Evolutionary conservation across 2,888 invertebrate genomes (phyloP).

Genomic region (Chirona hameri): DNA sequence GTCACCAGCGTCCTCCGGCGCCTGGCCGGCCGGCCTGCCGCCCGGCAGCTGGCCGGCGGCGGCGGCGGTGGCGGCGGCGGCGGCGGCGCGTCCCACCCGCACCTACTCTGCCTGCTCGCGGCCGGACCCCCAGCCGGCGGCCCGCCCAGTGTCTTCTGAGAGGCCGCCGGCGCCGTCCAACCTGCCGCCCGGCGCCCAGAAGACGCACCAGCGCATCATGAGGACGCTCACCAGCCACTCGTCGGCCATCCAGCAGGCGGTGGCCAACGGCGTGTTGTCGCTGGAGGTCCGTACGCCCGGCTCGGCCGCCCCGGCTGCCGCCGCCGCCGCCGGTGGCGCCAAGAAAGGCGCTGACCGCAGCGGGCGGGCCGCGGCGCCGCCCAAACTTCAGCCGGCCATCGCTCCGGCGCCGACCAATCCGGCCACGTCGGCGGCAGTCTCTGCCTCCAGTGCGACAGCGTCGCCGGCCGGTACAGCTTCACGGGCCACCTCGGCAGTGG

Average conservation of each 20-base stretch:
- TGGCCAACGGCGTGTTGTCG: constrained; percentile 1
- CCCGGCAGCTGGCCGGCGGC: not conserved
- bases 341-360: not conserved
- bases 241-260: not conserved
- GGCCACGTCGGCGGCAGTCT: not conserved
- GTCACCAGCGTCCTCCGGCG: not conserved
- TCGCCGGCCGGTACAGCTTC: not conserved
- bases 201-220: constrained; percentile 2
- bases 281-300: not conserved
- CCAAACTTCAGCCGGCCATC: not conserved
- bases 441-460: not conserved
- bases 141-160: not conserved
- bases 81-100: not conserved
- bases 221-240: not conserved
- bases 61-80: not conserved
- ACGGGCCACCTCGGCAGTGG: not conserved
- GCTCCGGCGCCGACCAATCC: not conserved
- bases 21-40: not conserved
- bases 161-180: not conserved
- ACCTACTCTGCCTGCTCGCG: not conserved
- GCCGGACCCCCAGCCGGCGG: not conserved
- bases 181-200: not conserved
- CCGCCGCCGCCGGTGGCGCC: not conserved
- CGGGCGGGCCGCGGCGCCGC: not conserved
- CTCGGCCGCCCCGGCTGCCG: not conserved